Conservation (phyloP, 2,797 vertebrate species). For the Falco columbarius region DNA sequence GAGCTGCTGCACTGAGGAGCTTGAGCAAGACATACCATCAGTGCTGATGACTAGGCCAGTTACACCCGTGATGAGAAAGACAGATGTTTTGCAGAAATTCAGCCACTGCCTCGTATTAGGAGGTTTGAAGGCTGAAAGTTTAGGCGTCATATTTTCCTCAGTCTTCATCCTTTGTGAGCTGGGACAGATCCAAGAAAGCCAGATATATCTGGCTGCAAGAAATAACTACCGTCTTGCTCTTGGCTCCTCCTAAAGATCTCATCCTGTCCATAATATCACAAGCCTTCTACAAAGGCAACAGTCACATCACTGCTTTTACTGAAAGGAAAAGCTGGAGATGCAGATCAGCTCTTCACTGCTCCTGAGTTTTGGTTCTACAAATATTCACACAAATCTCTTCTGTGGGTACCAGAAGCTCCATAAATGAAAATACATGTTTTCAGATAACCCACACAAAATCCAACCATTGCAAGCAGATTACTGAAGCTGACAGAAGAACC, state of each 20-base stretch:
- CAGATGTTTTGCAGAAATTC: constrained; percentile 48
- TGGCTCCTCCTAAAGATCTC: not conserved
- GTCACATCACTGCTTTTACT: not conserved
- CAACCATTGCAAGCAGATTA: not conserved
- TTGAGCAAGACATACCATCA: not conserved
- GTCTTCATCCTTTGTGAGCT: not conserved
- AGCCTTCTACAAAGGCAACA: not conserved
- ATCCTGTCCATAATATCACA: rapidly evolving
- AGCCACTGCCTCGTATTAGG: not conserved
- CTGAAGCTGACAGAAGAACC: not conserved
- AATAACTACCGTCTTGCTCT: not conserved
- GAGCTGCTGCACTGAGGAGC: not conserved
- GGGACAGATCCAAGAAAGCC: not conserved
- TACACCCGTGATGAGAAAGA: constrained; percentile 12
- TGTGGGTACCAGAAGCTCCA: not conserved
- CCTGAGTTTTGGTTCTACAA: not conserved
- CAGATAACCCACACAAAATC: not conserved
- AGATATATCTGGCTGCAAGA: not conserved
- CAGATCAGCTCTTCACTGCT: not conserved
- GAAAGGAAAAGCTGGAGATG: not conserved
- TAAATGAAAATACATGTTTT: not conserved
- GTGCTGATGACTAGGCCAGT: constrained; percentile 5
- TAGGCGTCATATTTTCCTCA: not conserved
- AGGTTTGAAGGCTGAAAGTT: not conserved
- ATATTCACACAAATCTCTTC: not conserved